These are phyloP conservation scores for Drosophila micromelanica DNA, from an alignment of 1,140 invertebrate species.

Conservation along the genomic window DNA sequence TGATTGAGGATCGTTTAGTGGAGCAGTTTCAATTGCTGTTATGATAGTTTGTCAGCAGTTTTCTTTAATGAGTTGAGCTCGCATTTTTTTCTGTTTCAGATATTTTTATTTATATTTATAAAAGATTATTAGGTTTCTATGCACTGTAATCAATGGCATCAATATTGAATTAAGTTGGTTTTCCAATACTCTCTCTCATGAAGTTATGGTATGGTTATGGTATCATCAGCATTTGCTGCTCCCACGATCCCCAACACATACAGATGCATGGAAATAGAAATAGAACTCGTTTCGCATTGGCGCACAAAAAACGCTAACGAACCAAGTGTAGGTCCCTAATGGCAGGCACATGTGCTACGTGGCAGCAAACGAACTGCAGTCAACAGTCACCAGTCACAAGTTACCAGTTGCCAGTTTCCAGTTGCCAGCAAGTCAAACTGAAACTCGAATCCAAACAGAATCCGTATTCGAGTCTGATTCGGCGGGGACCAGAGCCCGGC, in stretches of 20 bases:
- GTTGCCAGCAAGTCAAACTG: conserved; percentile 8
- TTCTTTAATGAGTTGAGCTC: not conserved
- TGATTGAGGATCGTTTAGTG: conserved; percentile 8
- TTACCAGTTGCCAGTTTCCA: conserved; percentile 3
- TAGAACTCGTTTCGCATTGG: conserved; percentile 46
- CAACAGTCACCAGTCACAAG: conserved; percentile 28
- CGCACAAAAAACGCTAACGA: conserved; percentile 75
- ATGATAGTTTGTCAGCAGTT: conserved; percentile 1
- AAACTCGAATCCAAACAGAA: conserved; percentile 18
- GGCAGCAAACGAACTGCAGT: conserved; percentile 76
- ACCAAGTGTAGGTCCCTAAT: conserved; percentile 78
- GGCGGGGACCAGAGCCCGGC: not conserved
- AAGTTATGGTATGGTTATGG: not conserved
- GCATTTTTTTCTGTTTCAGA: too few species aligned
- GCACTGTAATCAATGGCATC: not conserved
- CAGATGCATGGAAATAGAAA: conserved; percentile 11
- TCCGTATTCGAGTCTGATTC: conserved; percentile 9
- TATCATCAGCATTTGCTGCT: conserved; percentile 34
- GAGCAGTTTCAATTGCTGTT: conserved; percentile 18
- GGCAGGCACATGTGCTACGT: conserved; percentile 78
- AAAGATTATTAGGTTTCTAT: not conserved
- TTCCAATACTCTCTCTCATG: not conserved
- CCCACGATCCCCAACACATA: conserved; percentile 48
- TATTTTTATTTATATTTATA: too few species aligned
- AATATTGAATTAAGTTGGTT: not conserved